Base-by-base conservation (phyloP, 2,113 vertebrate species). In the Tyrannus savana region DNA sequence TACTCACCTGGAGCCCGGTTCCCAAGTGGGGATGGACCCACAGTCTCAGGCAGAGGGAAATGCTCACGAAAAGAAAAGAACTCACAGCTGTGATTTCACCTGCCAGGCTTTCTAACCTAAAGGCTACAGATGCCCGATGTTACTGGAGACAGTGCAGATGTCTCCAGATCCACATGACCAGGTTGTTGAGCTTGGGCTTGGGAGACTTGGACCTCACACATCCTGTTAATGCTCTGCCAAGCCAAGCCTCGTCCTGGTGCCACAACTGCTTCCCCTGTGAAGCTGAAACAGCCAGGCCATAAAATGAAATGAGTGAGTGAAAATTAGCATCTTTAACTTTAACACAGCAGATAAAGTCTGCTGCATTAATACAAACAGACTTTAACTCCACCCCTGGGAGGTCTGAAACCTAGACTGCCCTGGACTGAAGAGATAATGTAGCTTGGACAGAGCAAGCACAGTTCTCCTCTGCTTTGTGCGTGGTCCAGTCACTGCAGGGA, bases 181-280 rank as follows among this genome's bases (percentile, higher is more conserved):
- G 18, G 42, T 39, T 8, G 1, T 15, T 64, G 62, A 71, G 9
- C 10, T 69, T 6, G 10, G 37, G 21, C 4, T 19, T 53, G 3
- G 33, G 24, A 47, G 6, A 21, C 18, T 8, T 44, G 11, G 8
- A 84, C 30, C 53, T 66, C 3, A 0, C 14, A 14, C 6, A 5
- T n/a, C 0, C 7, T 60, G 30, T 7, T 7, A 24, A 19, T 0
- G 0, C 8, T 52, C 17, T 23, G n/a, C 50, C 23, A 63, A 59
- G 19, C 3, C 25, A 52, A 63, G 21, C 7, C 24, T 27, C 14
- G 22, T 68, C 37, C 37, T 2, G 0, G 5, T 68, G n/a, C 39
- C 74, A 56, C 4, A 28, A 11, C 25, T n/a, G 5, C 17, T 60
- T 60, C 12, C 12, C 17, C 24, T 68, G 15, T 44, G 35, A 79